phyloP scores from a whole-genome alignment of 2,797 vertebrate genomes.

The Anguilla anguilla region DNA sequence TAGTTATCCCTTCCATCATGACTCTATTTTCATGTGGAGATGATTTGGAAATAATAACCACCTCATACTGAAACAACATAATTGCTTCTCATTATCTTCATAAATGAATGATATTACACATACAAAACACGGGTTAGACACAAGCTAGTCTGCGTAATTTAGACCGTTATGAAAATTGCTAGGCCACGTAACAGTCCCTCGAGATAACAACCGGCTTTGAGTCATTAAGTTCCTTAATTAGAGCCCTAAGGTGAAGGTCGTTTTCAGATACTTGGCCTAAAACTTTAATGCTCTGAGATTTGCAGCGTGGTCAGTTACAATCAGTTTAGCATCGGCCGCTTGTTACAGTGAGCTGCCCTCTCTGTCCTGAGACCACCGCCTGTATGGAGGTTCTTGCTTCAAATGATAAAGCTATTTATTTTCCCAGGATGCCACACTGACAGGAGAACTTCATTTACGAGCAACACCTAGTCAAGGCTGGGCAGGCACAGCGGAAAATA shows the following conservation, averaged over 20 bases:
- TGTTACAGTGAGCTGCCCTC: slow-evolving; percentile 38
- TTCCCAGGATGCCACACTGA: not conserved
- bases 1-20: not conserved
- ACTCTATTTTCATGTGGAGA: slow-evolving; percentile 10
- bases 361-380: slow-evolving; percentile 42
- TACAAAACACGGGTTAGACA: slow-evolving; percentile 9
- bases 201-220: slow-evolving; percentile 37
- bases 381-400: not conserved
- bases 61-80: not conserved
- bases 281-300: slow-evolving; percentile 25
- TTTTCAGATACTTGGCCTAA: slow-evolving; percentile 39
- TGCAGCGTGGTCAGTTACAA: slow-evolving; percentile 26
- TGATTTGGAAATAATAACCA: slow-evolving; percentile 4
- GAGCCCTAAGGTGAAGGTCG: slow-evolving; percentile 32
- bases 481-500: not conserved
- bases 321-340: not conserved
- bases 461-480: not conserved
- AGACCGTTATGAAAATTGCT: slow-evolving; percentile 15
- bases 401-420: not conserved
- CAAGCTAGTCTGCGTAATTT: slow-evolving; percentile 15
- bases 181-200: slow-evolving; percentile 36
- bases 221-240: slow-evolving; percentile 51
- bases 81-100: slow-evolving; percentile 21
- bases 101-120: not conserved
- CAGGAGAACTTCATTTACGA: not conserved